phyloP scores from a whole-genome alignment of 2,113 vertebrate genomes.

The Nanorana parkeri region DNA sequence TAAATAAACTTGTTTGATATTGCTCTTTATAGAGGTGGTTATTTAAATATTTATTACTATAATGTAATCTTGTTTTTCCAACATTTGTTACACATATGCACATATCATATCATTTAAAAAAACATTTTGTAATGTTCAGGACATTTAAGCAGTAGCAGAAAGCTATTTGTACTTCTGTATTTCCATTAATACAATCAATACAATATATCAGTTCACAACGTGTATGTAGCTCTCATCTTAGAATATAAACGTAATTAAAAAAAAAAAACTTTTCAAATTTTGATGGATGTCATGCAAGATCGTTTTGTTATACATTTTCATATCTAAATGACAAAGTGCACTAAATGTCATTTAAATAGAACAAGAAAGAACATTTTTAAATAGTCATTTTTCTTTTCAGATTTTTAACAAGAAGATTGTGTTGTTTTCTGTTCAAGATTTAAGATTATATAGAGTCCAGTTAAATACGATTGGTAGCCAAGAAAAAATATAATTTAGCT shows the following conservation, averaged over 20 bases:
- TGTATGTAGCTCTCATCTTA: constrained; percentile 5
- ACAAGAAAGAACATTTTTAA: background rate
- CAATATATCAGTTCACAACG: background rate
- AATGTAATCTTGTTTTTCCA: no score
- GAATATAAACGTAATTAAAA: constrained; percentile 8
- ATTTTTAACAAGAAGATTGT: no score
- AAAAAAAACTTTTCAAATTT: constrained; percentile 5
- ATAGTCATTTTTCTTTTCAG: background rate
- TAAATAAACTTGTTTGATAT: no score
- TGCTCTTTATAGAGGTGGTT: no score
- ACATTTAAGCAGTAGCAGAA: background rate
- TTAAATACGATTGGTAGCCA: constrained; percentile 40
- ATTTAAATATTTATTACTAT: no score
- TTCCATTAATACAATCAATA: background rate
- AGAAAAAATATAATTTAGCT: constrained; percentile 52
- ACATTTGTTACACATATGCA: background rate
- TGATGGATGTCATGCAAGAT: background rate
- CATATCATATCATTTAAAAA: background rate
- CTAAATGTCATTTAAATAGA: constrained; percentile 32
- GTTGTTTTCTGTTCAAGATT: background rate
- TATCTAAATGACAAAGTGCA: constrained; percentile 40
- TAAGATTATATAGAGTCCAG: background rate
- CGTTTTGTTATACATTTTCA: background rate
- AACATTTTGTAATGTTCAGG: background rate
- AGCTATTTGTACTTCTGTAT: background rate